phyloP scores from a whole-genome alignment of 2,888 invertebrate genomes.

The Sminthurides aquaticus region DNA sequence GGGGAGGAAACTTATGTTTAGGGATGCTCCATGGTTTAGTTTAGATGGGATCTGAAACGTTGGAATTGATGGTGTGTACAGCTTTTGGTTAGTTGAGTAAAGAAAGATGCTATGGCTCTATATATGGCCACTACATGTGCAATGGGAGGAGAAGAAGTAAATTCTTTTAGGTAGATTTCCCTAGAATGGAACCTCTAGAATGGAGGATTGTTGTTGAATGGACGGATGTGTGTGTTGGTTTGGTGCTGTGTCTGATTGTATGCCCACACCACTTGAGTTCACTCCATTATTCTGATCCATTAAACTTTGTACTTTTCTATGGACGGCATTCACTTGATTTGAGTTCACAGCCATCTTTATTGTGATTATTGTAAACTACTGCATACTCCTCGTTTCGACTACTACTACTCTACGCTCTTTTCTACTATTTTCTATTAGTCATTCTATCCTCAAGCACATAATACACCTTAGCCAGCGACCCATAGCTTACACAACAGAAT shows the following conservation, averaged over 20 bases:
- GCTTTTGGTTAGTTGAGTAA: no score
- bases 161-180: background rate
- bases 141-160: no score
- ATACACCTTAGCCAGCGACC: no score
- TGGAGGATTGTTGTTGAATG: background rate
- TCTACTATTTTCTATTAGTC: background rate
- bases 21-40: no score
- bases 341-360: constrained; percentile 20
- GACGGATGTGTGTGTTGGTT: constrained; percentile 1
- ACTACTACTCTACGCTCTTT: background rate
- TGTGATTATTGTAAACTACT: constrained; percentile 20
- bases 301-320: constrained; percentile 25
- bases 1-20: no score
- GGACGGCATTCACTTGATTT: constrained; percentile 22
- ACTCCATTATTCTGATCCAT: constrained; percentile 30
- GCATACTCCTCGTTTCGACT: background rate
- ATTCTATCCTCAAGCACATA: no score
- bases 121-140: no score
- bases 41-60: no score
- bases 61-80: no score
- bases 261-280: constrained; percentile 23
- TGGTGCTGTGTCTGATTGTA: constrained; percentile 6
- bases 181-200: background rate
- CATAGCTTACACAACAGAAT: no score
- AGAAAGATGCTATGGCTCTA: no score